Evolutionary conservation across 1,140 invertebrate species (phyloP).

Genomic region (Liolophura sinensis): DNA sequence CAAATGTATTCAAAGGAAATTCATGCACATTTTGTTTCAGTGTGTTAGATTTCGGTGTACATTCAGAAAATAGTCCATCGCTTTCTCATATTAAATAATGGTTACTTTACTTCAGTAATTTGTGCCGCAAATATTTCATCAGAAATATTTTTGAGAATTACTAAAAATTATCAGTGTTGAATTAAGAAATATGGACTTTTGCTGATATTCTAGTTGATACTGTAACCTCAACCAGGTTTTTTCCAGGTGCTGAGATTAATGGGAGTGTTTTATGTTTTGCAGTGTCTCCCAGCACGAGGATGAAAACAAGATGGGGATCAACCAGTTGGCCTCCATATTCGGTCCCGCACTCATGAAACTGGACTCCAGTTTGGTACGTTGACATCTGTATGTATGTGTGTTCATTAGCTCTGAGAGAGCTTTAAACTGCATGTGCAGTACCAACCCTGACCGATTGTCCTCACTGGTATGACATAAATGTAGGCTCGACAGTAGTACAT

Average conservation of each 20-base stretch:
- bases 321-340: conserved; percentile 51
- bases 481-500: background rate
- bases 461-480: background rate
- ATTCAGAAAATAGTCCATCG: too few relatives aligned
- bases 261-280: conserved; percentile 17
- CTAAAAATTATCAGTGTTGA: background rate
- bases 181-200: background rate
- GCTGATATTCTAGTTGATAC: background rate
- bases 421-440: background rate
- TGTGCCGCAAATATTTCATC: background rate
- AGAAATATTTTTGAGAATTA: background rate
- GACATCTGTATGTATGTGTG: conserved; percentile 1
- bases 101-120: background rate
- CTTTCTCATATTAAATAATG: too few relatives aligned
- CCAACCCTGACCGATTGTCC: background rate
- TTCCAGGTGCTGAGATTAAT: conserved; percentile 4
- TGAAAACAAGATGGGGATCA: conserved; percentile 43
- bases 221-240: background rate
- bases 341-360: conserved; percentile 46
- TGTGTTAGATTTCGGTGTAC: too few relatives aligned
- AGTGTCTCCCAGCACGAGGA: conserved; percentile 34
- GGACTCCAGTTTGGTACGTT: conserved; percentile 25
- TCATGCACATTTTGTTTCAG: too few relatives aligned
- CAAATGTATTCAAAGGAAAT: too few relatives aligned
- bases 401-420: background rate